Base-by-base conservation (phyloP, 2,797 vertebrate genomes). In the Adelosebastes latens region DNA sequence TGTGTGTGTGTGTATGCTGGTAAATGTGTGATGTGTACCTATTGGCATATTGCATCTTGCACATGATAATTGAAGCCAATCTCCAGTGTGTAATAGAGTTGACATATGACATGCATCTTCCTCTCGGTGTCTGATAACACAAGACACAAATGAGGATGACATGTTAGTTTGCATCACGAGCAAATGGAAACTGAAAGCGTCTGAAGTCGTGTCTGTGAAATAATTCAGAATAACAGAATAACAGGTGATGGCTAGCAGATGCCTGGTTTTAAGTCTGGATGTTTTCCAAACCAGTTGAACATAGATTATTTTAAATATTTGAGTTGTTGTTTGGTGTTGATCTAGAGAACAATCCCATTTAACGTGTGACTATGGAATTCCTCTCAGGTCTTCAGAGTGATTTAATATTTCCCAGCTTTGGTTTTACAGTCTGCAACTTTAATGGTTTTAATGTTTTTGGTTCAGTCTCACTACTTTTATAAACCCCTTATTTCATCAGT, bases 1-100 rank as follows among this genome's bases (percentile, higher is more conserved):
- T 61, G 5, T 32, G 29, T 31, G 24, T 77, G 3, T 24, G 9
- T 42, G 9, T 8, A 2, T 39, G 13, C 31, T 7, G 36, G 18
- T 34, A 25, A 11, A 31, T 62, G 10, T 36, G 31, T 34, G 20
- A 25, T 69, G 22, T 22, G n/a, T 29, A 31, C 25, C 27, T 70
- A 11, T 62, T 77, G 53, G 75, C 39, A 74, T 60, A 25, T 25
- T 77, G 60, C 27, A 67, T 79, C 22, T 77, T 18, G 29, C 22
- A 18, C 10, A 18, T 39, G 58, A 59, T 82, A 79, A 82, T 62
- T 65, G 78, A 78, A 56, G 76, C 55, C 61, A 82, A 8, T 80
- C 80, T 64, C 74, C 70, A 58, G 34, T 70, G 64, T 80, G 63
- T 70, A 71, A 77, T 63, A 42, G 68, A 63, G 49, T 10, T 85